phyloP scores from a whole-genome alignment of 2,888 invertebrate species.

The Drosophila stalkeri region DNA sequence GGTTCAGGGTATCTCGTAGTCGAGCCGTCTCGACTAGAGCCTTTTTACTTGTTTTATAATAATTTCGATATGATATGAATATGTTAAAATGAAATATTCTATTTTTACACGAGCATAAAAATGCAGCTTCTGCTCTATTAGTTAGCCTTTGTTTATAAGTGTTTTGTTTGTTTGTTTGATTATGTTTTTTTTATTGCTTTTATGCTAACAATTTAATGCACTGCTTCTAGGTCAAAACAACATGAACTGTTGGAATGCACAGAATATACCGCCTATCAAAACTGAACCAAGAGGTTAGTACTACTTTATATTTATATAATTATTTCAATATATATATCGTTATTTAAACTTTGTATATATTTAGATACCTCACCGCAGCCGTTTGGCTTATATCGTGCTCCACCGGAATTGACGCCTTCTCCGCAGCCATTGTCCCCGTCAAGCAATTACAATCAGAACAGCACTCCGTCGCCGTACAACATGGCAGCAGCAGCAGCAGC shows the following conservation, averaged over 20 bases:
- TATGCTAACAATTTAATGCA: constrained; percentile 41
- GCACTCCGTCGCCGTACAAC: constrained; percentile 83
- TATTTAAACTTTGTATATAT: no score
- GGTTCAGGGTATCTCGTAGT: no score
- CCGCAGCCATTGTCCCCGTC: constrained; percentile 84
- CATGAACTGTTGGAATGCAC: constrained; percentile 80
- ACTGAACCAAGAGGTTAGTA: constrained; percentile 84
- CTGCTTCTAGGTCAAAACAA: constrained; percentile 66
- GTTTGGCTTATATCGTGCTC: constrained; percentile 78
- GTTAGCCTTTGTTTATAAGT: neutral
- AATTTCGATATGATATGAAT: no score
- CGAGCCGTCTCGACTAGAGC: no score
- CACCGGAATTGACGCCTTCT: constrained; percentile 83
- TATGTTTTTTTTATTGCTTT: constrained; percentile 20
- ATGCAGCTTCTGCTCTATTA: neutral
- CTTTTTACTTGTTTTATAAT: no score
- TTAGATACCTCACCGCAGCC: constrained; percentile 84
- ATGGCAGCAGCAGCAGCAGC: constrained; percentile 63
- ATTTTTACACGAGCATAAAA: no score
- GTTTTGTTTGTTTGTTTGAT: constrained; percentile 7
- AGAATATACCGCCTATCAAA: constrained; percentile 83
- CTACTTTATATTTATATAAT: no score
- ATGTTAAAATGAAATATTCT: no score
- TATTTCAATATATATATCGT: neutral
- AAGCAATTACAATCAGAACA: constrained; percentile 80